Evolutionary conservation across 1,140 invertebrate species (phyloP), one percentile per base, ranked within the genome.

Genomic region (Drosophila kepulauana): DNA sequence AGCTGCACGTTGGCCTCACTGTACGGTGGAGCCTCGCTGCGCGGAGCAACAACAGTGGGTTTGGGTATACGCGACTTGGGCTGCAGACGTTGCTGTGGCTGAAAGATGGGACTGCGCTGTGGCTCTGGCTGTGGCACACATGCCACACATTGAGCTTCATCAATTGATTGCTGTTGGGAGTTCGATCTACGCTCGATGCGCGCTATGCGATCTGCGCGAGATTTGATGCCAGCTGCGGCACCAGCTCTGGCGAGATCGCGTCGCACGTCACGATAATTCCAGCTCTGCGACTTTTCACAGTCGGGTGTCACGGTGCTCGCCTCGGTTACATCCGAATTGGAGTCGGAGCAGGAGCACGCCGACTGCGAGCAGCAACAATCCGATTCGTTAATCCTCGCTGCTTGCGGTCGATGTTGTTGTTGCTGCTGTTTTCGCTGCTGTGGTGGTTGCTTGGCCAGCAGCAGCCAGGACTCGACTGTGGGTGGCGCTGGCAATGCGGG

Each of bases 171-270:
- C 46, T 49, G 66, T 20, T 72, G 59, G 25, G 61, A 38, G 1
- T 88, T 77, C 2, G 25, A 30, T n/a, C 52, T 61, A 3, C 64
- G 56, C 11, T 92, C 90, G 13, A 92, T 92, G 33, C 71, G 78
- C 2, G 87, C 87, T 20, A 91, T 91, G 30, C 91, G 91, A 71
- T 91, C 90, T 1, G 87, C 82, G 0, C 91, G 75, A 8, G 91
- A 88, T 20, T 81, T 76, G 2, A 81, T 68, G 7, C 90, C 84
- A 0, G 28, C 51, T 7, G 25, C 41, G 1, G 61, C 64, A 15
- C 41, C 48, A 3, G 69, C 52, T 8, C 46, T 49, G 3, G 51
- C 30, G 5, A 82, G 13, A n/a, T 87, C 79, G 0, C 73, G 70
- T 0, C 78, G 67, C 4, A 79, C 66, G n/a, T 69, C 64, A 2